Conservation (phyloP, 2,888 invertebrate species). For the Coronaproctus castanopsis region DNA sequence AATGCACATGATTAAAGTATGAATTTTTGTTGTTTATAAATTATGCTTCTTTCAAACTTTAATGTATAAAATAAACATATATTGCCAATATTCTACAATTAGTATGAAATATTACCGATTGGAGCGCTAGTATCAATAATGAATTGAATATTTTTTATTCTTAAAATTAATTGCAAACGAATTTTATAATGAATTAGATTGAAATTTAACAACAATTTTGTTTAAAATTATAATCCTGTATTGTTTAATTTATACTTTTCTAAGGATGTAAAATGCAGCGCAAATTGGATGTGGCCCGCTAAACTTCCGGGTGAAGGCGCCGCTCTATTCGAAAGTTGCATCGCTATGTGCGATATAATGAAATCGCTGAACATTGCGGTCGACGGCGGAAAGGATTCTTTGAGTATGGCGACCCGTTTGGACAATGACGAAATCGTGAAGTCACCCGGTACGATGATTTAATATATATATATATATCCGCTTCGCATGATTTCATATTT, state of each 20-base stretch:
- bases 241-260: constrained; percentile 1
- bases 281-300: constrained; percentile 99
- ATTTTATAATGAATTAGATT: too few species aligned
- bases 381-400: constrained; percentile 92
- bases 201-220: background rate
- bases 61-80: too few species aligned
- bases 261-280: constrained; percentile 89
- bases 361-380: constrained; percentile 61
- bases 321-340: constrained; percentile 64
- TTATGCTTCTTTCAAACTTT: too few species aligned
- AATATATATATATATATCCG: too few species aligned
- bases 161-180: constrained; percentile 1
- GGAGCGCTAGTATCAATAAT: background rate
- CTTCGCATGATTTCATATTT: background rate
- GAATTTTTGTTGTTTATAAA: too few species aligned
- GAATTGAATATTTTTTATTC: background rate
- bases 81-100: background rate
- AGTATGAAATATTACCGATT: too few species aligned
- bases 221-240: background rate
- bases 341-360: constrained; percentile 74
- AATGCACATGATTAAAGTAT: too few species aligned
- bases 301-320: constrained; percentile 86
- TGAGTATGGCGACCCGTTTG: constrained; percentile 89
- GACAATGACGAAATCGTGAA: constrained; percentile 36
- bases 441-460: constrained; percentile 31